Evolutionary conservation across 2,888 invertebrate species (phyloP).

Genomic region (Odontocolon sp.): DNA sequence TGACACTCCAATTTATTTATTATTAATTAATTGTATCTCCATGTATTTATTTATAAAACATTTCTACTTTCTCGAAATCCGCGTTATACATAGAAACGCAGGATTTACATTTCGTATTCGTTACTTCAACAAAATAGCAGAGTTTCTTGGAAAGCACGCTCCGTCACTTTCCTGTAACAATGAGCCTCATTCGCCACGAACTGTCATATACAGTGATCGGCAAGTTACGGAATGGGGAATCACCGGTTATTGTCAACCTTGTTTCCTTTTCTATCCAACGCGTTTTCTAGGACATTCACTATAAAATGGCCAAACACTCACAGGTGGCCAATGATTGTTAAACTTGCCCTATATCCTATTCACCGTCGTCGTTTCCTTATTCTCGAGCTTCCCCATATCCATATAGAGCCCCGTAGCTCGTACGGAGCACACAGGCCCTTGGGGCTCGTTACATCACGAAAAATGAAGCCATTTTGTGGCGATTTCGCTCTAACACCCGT

Average conservation of each 20-base stretch:
- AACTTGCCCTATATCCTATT: neutral
- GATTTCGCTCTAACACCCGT: conserved; percentile 48
- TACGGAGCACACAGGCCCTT: conserved; percentile 24
- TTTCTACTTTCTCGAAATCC: no score
- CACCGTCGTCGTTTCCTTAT: conserved; percentile 20
- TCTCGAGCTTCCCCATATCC: neutral
- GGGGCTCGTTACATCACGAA: conserved; percentile 56
- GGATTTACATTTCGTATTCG: neutral
- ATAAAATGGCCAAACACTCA: no score
- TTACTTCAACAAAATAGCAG: neutral
- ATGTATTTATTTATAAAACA: no score
- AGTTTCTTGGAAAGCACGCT: neutral
- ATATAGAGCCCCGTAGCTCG: neutral
- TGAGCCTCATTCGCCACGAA: conserved; percentile 3
- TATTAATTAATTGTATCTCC: neutral
- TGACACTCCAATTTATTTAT: neutral
- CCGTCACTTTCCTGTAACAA: neutral
- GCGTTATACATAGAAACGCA: no score
- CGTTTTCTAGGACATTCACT: no score
- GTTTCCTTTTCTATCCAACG: no score
- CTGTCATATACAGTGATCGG: no score
- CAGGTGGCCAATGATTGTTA: no score
- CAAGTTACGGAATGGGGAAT: no score
- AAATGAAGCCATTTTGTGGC: conserved; percentile 64
- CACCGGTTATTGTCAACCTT: no score